Evolutionary conservation across 2,888 invertebrate genomes (phyloP).

Genomic region (Cryptophagus acutangulus): DNA sequence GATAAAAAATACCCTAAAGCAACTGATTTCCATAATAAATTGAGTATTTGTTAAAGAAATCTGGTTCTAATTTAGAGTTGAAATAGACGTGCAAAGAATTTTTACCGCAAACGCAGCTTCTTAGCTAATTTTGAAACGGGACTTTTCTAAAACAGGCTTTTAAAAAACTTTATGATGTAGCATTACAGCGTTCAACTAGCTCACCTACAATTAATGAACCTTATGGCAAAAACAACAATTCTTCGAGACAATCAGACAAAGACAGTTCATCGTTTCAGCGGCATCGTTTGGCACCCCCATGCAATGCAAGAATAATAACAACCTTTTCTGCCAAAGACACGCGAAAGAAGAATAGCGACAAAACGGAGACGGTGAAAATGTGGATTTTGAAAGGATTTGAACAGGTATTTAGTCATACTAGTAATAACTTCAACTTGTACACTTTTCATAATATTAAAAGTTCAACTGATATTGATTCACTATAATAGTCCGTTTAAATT

Average conservation of each 20-base stretch:
- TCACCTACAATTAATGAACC: constrained; percentile 28
- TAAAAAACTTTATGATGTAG: constrained; percentile 27
- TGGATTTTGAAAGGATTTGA: constrained; percentile 44
- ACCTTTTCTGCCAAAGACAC: constrained; percentile 8
- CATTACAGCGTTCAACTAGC: constrained; percentile 29
- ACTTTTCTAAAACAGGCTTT: too few species aligned
- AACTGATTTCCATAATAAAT: too few species aligned
- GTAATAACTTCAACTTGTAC: too few species aligned
- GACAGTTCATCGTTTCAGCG: constrained; percentile 30
- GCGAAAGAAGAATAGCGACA: constrained; percentile 13
- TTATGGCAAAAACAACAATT: constrained; percentile 19
- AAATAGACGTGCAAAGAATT: too few species aligned
- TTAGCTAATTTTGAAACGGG: too few species aligned
- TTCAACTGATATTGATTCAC: too few species aligned
- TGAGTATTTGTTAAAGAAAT: too few species aligned
- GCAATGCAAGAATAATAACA: constrained; percentile 16
- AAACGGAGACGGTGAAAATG: constrained; percentile 38
- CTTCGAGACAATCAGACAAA: constrained; percentile 33
- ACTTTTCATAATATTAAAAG: too few species aligned
- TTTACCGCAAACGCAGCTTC: too few species aligned
- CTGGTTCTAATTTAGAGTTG: too few species aligned
- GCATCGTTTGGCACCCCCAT: constrained; percentile 36
- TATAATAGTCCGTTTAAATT: too few species aligned
- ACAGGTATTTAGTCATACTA: constrained; percentile 29
- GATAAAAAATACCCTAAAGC: too few species aligned